Evolutionary conservation across 2,797 vertebrate species (phyloP).

Genomic region (Taenioides sp.): DNA sequence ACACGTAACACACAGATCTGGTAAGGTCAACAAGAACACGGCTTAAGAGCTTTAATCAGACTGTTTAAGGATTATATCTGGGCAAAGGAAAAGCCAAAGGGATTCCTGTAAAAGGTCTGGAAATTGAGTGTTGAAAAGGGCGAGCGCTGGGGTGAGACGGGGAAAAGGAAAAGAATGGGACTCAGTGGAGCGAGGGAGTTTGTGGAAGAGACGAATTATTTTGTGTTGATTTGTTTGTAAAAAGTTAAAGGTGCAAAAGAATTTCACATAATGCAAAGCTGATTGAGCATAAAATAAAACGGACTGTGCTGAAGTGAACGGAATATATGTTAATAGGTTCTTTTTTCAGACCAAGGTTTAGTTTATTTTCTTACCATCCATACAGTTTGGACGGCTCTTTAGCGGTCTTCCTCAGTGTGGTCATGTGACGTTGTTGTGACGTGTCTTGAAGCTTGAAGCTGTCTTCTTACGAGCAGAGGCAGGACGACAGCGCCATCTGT

Average conservation of each 20-base stretch:
- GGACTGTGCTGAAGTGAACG: no score
- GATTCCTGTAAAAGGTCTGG: slow-evolving; percentile 13
- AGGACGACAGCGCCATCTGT: no score
- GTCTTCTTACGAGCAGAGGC: no score
- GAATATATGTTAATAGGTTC: no score
- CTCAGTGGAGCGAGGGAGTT: neutral
- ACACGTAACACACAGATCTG: slow-evolving; percentile 2
- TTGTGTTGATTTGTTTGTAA: no score
- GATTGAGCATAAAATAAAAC: neutral
- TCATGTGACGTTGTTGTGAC: no score
- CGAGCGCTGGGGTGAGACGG: neutral
- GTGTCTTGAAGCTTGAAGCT: no score
- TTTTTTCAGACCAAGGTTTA: no score
- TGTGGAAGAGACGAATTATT: neutral
- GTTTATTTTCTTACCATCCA: no score
- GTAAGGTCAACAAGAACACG: slow-evolving; percentile 13
- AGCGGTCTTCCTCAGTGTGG: no score
- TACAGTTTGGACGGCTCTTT: no score
- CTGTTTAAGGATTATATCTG: slow-evolving; percentile 4
- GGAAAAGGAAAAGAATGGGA: neutral
- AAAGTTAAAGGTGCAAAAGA: neutral
- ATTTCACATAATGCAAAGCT: neutral
- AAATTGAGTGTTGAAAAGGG: neutral
- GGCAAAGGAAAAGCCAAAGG: slow-evolving; percentile 1
- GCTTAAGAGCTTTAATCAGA: slow-evolving; percentile 5